These are phyloP conservation scores for Antheraea pernyi DNA, from an alignment of 1,140 invertebrate species.

Conservation along the genomic window DNA sequence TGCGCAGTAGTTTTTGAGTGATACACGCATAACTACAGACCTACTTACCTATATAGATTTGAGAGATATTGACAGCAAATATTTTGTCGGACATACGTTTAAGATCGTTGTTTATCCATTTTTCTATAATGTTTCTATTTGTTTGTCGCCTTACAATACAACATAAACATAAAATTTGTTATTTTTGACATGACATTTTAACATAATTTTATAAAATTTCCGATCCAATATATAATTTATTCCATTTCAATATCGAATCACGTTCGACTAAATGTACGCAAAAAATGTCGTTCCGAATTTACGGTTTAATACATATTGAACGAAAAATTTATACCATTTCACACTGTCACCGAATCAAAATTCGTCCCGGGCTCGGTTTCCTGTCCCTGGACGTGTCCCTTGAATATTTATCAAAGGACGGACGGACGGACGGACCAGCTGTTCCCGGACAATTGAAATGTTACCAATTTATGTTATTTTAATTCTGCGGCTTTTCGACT, in stretches of 20 bases:
- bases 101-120: too few species aligned
- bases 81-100: too few species aligned
- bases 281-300: neutral
- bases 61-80: too few species aligned
- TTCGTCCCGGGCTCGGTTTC: conserved; percentile 9
- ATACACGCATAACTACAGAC: too few species aligned
- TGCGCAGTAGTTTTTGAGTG: too few species aligned
- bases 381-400: conserved; percentile 19
- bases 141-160: neutral
- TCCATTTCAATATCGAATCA: neutral
- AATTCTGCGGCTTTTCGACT: conserved; percentile 16
- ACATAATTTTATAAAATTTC: neutral
- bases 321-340: neutral
- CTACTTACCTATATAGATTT: too few species aligned
- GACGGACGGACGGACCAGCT: conserved; percentile 23
- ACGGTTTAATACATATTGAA: conserved; percentile 1
- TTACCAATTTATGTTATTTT: conserved; percentile 42
- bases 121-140: neutral
- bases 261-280: neutral
- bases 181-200: too few species aligned
- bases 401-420: conserved; percentile 45
- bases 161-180: neutral
- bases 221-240: neutral
- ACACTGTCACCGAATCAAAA: conserved; percentile 22
- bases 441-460: conserved; percentile 29